Base-by-base conservation (phyloP, 2,113 vertebrate genomes). In the Carassius gibelio region DNA sequence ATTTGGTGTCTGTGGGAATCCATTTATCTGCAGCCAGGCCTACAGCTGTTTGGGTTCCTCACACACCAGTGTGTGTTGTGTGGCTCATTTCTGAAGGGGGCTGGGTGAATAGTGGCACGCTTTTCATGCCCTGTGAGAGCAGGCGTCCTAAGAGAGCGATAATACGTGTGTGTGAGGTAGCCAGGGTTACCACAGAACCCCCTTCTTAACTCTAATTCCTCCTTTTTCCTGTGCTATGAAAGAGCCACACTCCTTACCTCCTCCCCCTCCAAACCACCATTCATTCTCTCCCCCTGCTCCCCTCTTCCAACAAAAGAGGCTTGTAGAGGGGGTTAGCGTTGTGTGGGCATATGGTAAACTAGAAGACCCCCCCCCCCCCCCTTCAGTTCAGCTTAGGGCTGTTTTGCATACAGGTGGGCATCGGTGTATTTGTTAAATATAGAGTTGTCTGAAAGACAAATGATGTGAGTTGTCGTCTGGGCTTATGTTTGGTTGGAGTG, bases 401-500 rank as follows among this genome's bases (percentile, higher is more conserved):
- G 59, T 95, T 98, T 96, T 95, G 93, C 97, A 97, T 97, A 96
- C 96, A 97, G 97, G 96, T 97, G 96, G 95, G 91, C 91, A 83
- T 87, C 42, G 87, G 71, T 88, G 84, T 72, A 59, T 85, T 87
- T 87, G 61, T 68, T 9, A 26, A 61, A 72, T 61, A 66, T 36
- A 48, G 59, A 45, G 79, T 42, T 23, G 79, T 52, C 30, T 61
- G 15, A 23, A 6, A 61, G 10, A 11, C 79, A 64, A 85, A 81
- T 69, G 21, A 6, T 15, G 36, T 52, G 48, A 57, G 66, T 15
- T n/a, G 30, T 79, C 52, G 38, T 64, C 17, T 88, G 75, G 81
- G 11, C 15, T 23, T 21, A 61, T 52, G 17, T 88, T 81, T 19
- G 8, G 45, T 34, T 34, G 15, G 59, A 2, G 42, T 14, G 15